Evolutionary conservation across 2,113 vertebrate species (phyloP).

Genomic region (Empidonax traillii): DNA sequence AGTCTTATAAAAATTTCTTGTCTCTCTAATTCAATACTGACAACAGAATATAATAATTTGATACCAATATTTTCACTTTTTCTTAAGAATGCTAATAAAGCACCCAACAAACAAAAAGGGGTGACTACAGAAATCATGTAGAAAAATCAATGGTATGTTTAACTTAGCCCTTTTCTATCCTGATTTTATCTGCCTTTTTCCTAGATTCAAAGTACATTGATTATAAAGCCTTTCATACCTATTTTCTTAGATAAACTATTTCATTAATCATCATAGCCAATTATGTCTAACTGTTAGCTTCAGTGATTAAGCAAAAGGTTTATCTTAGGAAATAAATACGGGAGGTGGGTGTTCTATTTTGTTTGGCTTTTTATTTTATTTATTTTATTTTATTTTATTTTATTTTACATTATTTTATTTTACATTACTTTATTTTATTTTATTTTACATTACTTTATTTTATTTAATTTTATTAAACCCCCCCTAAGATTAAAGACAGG

Average conservation of each 20-base stretch:
- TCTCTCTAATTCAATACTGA: neutral
- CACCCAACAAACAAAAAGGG: neutral
- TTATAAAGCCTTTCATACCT: neutral
- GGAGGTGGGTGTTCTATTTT: neutral
- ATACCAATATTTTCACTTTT: neutral
- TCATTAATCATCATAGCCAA: neutral
- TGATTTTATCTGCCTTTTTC: neutral
- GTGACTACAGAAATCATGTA: neutral
- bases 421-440: too few species aligned
- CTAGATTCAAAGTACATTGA: neutral
- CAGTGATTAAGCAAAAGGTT: neutral
- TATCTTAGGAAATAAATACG: neutral
- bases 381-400: neutral
- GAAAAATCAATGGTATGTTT: neutral
- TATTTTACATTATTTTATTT: neutral
- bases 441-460: neutral
- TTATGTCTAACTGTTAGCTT: neutral
- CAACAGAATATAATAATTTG: neutral
- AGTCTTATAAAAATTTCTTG: neutral
- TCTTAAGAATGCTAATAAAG: neutral
- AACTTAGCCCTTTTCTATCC: neutral
- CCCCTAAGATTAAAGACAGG: neutral
- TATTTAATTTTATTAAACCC: neutral
- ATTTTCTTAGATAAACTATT: constrained; percentile 23
- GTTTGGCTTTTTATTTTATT: neutral